Percentiles rank a stretch among this genome's conserved stretches.
phyloP scores from a whole-genome alignment of 2,888 invertebrate species.

The Antheraea assamensis region DNA sequence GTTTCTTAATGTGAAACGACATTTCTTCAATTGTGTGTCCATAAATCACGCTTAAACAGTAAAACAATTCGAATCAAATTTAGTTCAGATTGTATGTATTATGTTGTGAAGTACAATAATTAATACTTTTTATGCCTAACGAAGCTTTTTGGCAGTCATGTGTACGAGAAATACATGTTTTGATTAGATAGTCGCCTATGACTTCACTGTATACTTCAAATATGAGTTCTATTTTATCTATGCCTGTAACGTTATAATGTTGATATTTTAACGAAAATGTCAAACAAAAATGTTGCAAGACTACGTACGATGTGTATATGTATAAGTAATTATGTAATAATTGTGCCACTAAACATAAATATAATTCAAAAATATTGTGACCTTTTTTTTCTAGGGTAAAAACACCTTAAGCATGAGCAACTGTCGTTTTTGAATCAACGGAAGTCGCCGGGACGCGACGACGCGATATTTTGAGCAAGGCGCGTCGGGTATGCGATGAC shows the following conservation, averaged over 20 bases:
- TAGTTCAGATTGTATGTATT: too few species aligned
- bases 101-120: too few species aligned
- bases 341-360: background rate
- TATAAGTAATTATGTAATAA: too few species aligned
- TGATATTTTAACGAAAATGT: background rate
- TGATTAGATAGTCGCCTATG: background rate
- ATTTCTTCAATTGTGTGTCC: too few species aligned
- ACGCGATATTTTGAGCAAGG: slow-evolving; percentile 75
- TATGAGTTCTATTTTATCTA: background rate
- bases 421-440: slow-evolving; percentile 64
- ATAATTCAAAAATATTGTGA: slow-evolving; percentile 28
- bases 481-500: slow-evolving; percentile 60
- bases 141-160: too few species aligned
- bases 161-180: background rate
- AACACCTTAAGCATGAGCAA: slow-evolving; percentile 35
- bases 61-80: too few species aligned
- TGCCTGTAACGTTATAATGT: background rate
- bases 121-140: too few species aligned
- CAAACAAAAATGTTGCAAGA: background rate
- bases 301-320: too few species aligned
- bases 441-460: slow-evolving; percentile 71
- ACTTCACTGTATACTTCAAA: background rate
- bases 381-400: slow-evolving; percentile 40
- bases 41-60: too few species aligned
- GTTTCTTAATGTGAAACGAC: too few species aligned